Percentiles rank a stretch among this genome's conserved stretches.
phyloP scores from a whole-genome alignment of 2,113 vertebrate species.

The Salminus brasiliensis region DNA sequence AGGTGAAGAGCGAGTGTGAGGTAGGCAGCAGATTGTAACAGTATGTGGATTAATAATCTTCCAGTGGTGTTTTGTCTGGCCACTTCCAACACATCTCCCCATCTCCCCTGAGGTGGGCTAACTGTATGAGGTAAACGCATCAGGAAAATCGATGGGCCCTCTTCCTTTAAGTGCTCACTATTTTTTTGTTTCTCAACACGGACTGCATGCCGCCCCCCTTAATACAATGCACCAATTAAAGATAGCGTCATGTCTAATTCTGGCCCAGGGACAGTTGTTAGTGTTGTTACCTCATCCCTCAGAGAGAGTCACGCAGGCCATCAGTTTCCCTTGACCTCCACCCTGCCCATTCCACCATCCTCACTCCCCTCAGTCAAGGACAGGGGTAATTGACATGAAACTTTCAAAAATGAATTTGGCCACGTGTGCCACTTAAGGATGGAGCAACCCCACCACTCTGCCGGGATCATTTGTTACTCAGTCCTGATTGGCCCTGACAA shows the following conservation, averaged over 20 bases:
- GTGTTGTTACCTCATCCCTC: slow-evolving; percentile 92
- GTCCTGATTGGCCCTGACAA: slow-evolving; percentile 98
- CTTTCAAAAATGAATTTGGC: slow-evolving; percentile 96
- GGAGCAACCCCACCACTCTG: slow-evolving; percentile 80
- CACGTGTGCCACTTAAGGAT: slow-evolving; percentile 83
- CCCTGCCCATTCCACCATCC: slow-evolving; percentile 56
- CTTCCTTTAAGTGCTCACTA: slow-evolving; percentile 96
- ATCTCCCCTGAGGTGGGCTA: slow-evolving; percentile 64
- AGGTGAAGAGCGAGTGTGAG: slow-evolving; percentile 15
- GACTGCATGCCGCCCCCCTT: slow-evolving; percentile 78
- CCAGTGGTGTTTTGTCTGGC: slow-evolving; percentile 19
- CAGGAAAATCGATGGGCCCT: slow-evolving; percentile 92
- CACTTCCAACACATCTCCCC: slow-evolving; percentile 54
- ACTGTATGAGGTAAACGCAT: slow-evolving; percentile 82
- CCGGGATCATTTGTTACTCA: slow-evolving; percentile 96
- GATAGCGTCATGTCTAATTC: slow-evolving; percentile 90
- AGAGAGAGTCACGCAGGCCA: slow-evolving; percentile 68
- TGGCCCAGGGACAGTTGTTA: slow-evolving; percentile 81
- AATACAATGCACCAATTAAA: slow-evolving; percentile 97
- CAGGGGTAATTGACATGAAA: slow-evolving; percentile 93
- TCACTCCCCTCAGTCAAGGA: slow-evolving; percentile 93
- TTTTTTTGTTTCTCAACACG: slow-evolving; percentile 88
- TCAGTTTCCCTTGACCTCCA: slow-evolving; percentile 67
- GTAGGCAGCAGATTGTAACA: slow-evolving; percentile 15
- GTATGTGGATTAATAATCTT: slow-evolving; percentile 11